A percentile compares a stretch with the other conserved stretches of the same genome.
Evolutionary conservation across 2,797 vertebrate species (phyloP).

Genomic region (Oryzias sinensis): DNA sequence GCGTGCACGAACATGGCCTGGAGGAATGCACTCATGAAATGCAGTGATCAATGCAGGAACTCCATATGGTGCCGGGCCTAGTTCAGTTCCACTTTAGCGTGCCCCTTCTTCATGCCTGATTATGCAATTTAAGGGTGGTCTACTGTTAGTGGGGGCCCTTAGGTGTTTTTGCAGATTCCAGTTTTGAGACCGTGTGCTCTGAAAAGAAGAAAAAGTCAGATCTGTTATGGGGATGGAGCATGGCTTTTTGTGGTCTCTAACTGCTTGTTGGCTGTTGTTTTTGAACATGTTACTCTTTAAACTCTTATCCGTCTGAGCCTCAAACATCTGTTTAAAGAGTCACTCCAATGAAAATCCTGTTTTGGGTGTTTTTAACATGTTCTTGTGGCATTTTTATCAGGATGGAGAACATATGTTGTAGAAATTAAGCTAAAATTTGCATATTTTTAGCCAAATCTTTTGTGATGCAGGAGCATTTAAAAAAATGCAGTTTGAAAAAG

Average conservation of each 20-base stretch:
- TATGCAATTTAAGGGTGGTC: slow-evolving; percentile 1
- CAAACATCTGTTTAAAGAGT: no score
- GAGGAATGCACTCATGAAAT: not conserved
- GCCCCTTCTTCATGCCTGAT: not conserved
- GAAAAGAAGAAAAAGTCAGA: not conserved
- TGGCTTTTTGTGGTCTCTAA: no score
- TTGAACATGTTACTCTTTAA: no score
- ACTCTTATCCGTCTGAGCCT: not conserved
- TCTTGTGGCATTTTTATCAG: no score
- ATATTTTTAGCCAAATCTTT: no score
- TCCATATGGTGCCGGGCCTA: slow-evolving; percentile 4
- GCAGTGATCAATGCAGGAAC: slow-evolving; percentile 6
- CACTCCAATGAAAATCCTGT: no score
- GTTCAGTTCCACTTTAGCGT: not conserved
- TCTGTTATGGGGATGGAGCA: no score
- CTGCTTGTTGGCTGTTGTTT: not conserved
- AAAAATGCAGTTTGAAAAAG: no score
- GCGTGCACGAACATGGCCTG: slow-evolving; percentile 1
- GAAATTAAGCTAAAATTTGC: no score
- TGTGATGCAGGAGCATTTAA: no score
- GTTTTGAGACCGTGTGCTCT: not conserved
- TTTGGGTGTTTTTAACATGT: no score
- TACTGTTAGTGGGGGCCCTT: not conserved
- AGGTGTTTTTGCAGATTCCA: not conserved
- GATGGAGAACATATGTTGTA: no score